Evolutionary conservation across 1,140 invertebrate genomes (phyloP).

Genomic region (Trinorchestia longiramus): DNA sequence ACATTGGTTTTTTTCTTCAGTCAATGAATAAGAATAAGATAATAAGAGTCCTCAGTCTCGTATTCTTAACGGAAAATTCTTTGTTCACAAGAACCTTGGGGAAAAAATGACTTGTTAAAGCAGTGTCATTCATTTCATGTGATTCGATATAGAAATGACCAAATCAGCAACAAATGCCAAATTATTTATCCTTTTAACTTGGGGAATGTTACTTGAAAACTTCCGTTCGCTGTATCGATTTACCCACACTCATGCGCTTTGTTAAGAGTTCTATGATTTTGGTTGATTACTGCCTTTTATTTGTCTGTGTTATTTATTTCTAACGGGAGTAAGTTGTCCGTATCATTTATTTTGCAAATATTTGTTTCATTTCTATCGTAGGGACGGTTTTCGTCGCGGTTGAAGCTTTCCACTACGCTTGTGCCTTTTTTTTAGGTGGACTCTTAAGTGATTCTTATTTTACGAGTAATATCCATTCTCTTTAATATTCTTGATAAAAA

Average conservation of each 20-base stretch:
- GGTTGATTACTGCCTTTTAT: background rate
- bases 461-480: background rate
- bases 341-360: background rate
- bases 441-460: background rate
- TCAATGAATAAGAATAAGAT: background rate
- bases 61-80: background rate
- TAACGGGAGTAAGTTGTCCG: background rate
- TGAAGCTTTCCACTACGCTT: background rate
- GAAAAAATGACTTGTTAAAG: background rate
- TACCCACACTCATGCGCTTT: background rate
- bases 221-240: background rate
- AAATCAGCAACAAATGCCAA: background rate
- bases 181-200: background rate
- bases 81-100: background rate
- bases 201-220: background rate
- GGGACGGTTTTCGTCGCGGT: background rate
- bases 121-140: background rate
- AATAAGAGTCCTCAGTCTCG: background rate
- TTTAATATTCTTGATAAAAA: conserved; percentile 4
- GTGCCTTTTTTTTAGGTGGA: background rate
- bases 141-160: background rate
- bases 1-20: background rate
- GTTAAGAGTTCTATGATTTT: background rate
- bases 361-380: background rate
- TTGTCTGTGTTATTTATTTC: background rate